Conservation (phyloP, 2,888 invertebrate genomes). For the Ashinkailepas kermadecensis region DNA sequence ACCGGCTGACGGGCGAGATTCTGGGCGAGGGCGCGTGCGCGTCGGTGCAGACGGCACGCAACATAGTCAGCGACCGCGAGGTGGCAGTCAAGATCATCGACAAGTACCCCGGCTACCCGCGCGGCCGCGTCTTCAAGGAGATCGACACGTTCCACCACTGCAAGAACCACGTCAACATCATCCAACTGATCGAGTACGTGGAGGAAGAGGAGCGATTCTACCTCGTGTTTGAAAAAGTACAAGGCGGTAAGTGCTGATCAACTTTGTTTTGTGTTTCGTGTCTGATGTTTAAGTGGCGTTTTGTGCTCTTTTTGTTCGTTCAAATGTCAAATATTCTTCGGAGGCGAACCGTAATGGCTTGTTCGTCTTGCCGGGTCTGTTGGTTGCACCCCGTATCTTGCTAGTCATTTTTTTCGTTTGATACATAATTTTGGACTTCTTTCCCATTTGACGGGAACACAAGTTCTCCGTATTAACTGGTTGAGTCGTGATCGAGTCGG, state of each 20-base stretch:
- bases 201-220: constrained; percentile 91
- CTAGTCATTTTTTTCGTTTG: too few relatives aligned
- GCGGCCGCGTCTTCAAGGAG: constrained; percentile 92
- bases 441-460: too few relatives aligned
- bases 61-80: constrained; percentile 82
- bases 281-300: not conserved
- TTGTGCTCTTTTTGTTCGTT: too few relatives aligned
- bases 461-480: too few relatives aligned
- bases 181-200: constrained; percentile 94
- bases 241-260: constrained; percentile 50
- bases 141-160: constrained; percentile 99
- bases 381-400: too few relatives aligned
- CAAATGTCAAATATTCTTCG: too few relatives aligned
- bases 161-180: constrained; percentile 93
- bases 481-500: too few relatives aligned
- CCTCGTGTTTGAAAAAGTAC: constrained; percentile 95
- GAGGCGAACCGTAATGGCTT: too few relatives aligned
- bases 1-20: constrained; percentile 88
- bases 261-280: not conserved
- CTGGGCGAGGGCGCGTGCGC: constrained; percentile 96
- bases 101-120: constrained; percentile 88
- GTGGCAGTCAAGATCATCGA: constrained; percentile 96
- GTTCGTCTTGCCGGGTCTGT: too few relatives aligned
- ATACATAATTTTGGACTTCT: too few relatives aligned
- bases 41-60: constrained; percentile 86